Conservation (phyloP, 2,797 vertebrate genomes). For the Graptemys geographica region DNA sequence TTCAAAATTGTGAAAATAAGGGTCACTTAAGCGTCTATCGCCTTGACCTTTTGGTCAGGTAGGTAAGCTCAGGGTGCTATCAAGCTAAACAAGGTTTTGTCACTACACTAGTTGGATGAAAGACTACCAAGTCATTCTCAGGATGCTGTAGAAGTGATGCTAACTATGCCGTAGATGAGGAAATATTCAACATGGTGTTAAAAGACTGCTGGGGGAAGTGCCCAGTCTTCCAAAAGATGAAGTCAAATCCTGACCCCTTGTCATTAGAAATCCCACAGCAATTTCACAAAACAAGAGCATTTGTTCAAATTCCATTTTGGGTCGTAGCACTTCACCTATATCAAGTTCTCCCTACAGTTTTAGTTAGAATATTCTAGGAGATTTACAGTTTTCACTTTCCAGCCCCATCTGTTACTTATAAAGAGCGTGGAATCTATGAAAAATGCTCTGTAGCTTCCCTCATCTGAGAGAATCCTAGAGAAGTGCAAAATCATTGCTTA, state of each 20-base stretch:
- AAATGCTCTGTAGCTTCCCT: neutral
- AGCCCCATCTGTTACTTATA: neutral
- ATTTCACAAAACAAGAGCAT: neutral
- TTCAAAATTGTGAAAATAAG: neutral
- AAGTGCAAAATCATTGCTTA: neutral
- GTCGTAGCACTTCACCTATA: fast-evolving
- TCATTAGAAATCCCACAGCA: neutral
- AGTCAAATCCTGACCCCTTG: neutral
- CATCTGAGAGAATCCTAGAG: neutral
- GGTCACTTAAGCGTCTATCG: too few relatives aligned
- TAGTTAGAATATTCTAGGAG: neutral
- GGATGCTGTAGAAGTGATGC: neutral
- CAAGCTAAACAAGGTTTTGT: fast-evolving
- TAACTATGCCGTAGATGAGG: neutral
- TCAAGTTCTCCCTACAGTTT: neutral
- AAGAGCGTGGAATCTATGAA: neutral
- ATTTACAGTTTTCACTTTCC: neutral
- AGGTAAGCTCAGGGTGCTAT: neutral
- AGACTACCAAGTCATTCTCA: neutral
- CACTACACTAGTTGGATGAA: neutral
- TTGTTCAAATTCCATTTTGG: neutral
- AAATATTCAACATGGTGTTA: neutral
- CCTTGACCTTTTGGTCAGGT: fast-evolving
- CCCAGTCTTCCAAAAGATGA: neutral
- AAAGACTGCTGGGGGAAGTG: neutral